A percentile compares a stretch with the other conserved stretches of the same genome.
Conservation (phyloP, 2,797 vertebrate species). For the Acanthornis magna region DNA sequence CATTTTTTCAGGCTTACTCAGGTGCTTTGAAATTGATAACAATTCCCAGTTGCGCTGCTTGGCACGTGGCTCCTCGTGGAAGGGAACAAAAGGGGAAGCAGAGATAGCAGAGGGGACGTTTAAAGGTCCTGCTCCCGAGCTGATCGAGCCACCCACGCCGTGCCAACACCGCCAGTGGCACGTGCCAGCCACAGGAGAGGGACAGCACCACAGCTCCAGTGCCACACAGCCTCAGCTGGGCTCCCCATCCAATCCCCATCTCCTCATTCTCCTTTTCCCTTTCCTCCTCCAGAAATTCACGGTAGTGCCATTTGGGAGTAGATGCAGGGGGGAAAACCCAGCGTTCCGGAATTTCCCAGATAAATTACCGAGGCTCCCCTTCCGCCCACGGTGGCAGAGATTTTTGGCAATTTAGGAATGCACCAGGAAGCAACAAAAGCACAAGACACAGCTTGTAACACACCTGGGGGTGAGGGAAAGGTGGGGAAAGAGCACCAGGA, state of each 20-base stretch:
- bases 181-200: background rate
- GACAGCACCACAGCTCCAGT: background rate
- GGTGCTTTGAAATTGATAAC: background rate
- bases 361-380: fast-evolving
- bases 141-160: background rate
- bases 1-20: background rate
- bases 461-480: fast-evolving
- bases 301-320: fast-evolving
- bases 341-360: background rate
- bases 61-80: background rate
- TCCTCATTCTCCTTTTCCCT: background rate
- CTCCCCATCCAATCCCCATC: background rate
- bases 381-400: fast-evolving
- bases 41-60: background rate
- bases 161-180: fast-evolving
- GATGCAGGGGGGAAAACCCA: background rate
- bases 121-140: background rate
- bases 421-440: fast-evolving
- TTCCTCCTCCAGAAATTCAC: background rate
- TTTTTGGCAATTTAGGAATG: background rate
- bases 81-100: background rate
- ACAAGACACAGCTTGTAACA: background rate
- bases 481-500: background rate
- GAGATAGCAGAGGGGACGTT: fast-evolving
- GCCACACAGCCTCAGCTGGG: background rate